Evolutionary conservation across 2,797 vertebrate genomes (phyloP).

Genomic region (Rhinophrynus dorsalis): DNA sequence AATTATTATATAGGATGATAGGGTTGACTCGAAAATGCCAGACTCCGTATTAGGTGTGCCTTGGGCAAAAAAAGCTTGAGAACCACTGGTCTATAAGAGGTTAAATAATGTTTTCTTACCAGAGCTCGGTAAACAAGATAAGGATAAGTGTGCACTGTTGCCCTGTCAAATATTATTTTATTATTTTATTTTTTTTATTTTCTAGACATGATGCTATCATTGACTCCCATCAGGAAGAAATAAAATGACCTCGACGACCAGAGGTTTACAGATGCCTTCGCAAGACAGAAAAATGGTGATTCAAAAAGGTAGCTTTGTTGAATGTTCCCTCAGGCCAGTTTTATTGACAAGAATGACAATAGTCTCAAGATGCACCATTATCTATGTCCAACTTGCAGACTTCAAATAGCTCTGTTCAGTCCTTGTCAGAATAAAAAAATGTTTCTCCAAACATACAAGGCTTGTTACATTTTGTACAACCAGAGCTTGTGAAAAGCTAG

Average conservation of each 20-base stretch:
- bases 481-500: conserved; percentile 88
- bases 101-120: no score
- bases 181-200: conserved; percentile 58
- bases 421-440: conserved; percentile 85
- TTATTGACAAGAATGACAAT: conserved; percentile 98
- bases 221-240: conserved; percentile 79
- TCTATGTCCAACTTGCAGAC: conserved; percentile 92
- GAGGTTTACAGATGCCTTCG: conserved; percentile 73
- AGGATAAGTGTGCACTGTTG: conserved; percentile 68
- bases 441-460: conserved; percentile 73
- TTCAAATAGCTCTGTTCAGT: conserved; percentile 91
- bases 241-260: conserved; percentile 80
- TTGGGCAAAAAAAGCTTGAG: no score
- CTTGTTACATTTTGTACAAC: conserved; percentile 86
- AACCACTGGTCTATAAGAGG: no score
- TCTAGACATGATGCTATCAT: conserved; percentile 72
- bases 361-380: conserved; percentile 98
- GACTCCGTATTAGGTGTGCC: no score
- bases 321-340: conserved; percentile 75
- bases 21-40: no score
- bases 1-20: no score
- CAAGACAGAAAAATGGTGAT: conserved; percentile 78
- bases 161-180: conserved; percentile 65
- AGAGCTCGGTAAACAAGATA: conserved; percentile 68
- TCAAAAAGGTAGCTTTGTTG: conserved; percentile 84